Conservation (phyloP, 1,140 invertebrate genomes). For the Aphelinus certus region DNA sequence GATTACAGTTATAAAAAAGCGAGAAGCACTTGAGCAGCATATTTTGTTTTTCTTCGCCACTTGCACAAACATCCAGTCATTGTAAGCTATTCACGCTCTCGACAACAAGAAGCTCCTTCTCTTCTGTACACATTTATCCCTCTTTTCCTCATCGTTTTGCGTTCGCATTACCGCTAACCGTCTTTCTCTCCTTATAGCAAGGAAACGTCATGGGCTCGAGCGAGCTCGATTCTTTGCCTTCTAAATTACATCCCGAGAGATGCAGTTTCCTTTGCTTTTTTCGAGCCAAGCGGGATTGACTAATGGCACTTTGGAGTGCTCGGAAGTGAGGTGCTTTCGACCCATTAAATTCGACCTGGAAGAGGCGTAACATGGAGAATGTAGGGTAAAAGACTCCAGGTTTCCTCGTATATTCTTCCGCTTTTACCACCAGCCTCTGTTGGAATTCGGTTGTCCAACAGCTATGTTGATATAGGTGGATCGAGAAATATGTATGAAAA, state of each 20-base stretch:
- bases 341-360: slow-evolving; percentile 33
- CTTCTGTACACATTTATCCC: too few species aligned
- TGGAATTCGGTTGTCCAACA: not conserved
- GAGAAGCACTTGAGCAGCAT: too few species aligned
- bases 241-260: slow-evolving; percentile 31
- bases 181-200: not conserved
- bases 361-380: slow-evolving; percentile 27
- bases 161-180: slow-evolving; percentile 16
- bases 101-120: not conserved
- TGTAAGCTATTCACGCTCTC: not conserved
- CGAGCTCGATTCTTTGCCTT: slow-evolving; percentile 15
- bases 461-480: too few species aligned
- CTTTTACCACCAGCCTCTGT: not conserved
- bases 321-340: slow-evolving; percentile 14
- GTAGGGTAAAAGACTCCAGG: not conserved
- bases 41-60: not conserved
- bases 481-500: too few species aligned
- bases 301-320: slow-evolving; percentile 28
- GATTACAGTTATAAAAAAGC: too few species aligned
- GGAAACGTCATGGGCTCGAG: slow-evolving; percentile 2
- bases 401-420: not conserved
- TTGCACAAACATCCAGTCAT: slow-evolving; percentile 14
- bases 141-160: not conserved
- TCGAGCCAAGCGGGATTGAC: slow-evolving; percentile 12
- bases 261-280: slow-evolving; percentile 6